phyloP scores from a whole-genome alignment of 2,888 invertebrate genomes.

The Chloroclystis v-ata region DNA sequence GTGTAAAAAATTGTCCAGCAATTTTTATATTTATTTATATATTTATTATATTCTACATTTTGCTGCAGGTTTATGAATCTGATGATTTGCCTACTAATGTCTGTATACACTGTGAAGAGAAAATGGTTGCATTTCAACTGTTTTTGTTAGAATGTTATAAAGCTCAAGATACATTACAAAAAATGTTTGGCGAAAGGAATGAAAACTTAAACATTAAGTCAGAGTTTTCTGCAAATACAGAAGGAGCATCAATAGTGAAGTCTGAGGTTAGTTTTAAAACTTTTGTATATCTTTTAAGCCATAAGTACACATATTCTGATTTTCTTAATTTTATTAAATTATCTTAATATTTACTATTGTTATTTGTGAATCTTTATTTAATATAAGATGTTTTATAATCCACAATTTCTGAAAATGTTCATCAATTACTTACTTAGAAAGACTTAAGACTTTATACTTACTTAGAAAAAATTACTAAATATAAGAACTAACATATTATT shows the following conservation, averaged over 20 bases:
- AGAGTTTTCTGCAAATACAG: constrained; percentile 31
- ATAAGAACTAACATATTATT: constrained; percentile 21
- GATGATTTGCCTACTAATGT: constrained; percentile 63
- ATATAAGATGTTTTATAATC: too few relatives aligned
- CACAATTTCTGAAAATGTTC: too few relatives aligned
- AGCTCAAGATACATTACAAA: constrained; percentile 56
- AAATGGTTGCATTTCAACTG: constrained; percentile 64
- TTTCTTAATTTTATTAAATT: too few relatives aligned
- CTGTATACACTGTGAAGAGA: constrained; percentile 68
- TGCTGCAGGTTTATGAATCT: constrained; percentile 57
- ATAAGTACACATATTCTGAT: too few relatives aligned
- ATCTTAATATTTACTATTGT: too few relatives aligned
- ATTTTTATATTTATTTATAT: too few relatives aligned
- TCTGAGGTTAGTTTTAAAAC: constrained; percentile 45
- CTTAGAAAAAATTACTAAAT: not conserved
- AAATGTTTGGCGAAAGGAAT: constrained; percentile 39
- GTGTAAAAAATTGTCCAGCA: too few relatives aligned
- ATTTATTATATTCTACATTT: too few relatives aligned
- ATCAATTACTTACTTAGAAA: too few relatives aligned
- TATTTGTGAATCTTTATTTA: too few relatives aligned
- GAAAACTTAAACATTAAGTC: constrained; percentile 41
- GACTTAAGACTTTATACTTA: too few relatives aligned
- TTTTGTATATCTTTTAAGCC: not conserved
- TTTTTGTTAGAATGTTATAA: constrained; percentile 67
- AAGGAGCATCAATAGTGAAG: constrained; percentile 43